phyloP scores from a whole-genome alignment of 2,113 vertebrate genomes.

The Piprites chloris region DNA sequence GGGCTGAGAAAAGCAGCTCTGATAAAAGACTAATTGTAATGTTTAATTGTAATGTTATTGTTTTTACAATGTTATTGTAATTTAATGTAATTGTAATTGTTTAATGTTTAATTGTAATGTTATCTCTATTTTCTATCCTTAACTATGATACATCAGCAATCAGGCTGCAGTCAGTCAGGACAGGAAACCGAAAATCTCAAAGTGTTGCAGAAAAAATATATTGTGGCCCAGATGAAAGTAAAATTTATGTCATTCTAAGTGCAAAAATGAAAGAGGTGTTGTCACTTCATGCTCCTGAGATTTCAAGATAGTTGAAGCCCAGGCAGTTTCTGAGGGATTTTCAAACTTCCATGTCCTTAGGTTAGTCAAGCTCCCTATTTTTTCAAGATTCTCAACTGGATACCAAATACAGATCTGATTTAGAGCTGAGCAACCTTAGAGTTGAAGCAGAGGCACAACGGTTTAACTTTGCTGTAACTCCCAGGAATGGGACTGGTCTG shows the following conservation, averaged over 20 bases:
- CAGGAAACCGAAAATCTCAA: background rate
- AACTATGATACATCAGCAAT: background rate
- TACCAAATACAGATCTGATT: background rate
- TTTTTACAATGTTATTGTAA: no score
- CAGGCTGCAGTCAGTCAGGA: background rate
- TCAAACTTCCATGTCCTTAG: background rate
- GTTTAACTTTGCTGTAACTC: background rate
- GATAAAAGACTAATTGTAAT: background rate
- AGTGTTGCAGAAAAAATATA: background rate
- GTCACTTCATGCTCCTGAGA: background rate
- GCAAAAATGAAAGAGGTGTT: background rate
- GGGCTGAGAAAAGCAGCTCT: background rate
- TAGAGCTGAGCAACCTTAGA: background rate
- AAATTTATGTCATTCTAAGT: background rate
- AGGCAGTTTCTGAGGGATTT: background rate
- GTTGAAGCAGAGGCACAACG: background rate
- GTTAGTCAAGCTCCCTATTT: background rate
- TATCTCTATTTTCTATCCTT: background rate
- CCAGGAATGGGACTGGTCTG: background rate
- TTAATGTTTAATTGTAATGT: background rate
- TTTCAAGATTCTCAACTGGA: background rate
- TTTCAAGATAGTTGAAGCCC: background rate
- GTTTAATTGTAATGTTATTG: no score
- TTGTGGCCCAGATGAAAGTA: background rate
- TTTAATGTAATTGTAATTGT: background rate